Percentiles rank a stretch among this genome's conserved stretches.
phyloP scores from a whole-genome alignment of 1,140 invertebrate genomes.

The Melitaea cinxia region DNA sequence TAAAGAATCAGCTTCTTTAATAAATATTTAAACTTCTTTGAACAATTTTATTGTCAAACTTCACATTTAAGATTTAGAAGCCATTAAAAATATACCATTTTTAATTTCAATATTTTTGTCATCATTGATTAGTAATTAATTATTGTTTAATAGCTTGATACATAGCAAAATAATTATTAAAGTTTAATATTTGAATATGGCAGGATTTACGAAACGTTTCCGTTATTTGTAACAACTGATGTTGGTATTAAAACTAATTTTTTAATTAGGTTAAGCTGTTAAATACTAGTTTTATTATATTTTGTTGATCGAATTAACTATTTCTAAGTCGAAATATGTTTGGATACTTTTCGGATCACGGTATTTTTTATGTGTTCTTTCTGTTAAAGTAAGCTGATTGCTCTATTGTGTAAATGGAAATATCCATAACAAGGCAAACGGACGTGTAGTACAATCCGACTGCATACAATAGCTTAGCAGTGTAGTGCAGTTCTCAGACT shows the following conservation, averaged over 20 bases:
- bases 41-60: too few relatives aligned
- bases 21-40: too few relatives aligned
- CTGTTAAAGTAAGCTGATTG: slow-evolving; percentile 51
- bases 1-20: too few relatives aligned
- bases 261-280: background rate
- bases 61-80: too few relatives aligned
- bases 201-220: slow-evolving; percentile 25
- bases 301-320: too few relatives aligned
- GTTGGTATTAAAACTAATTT: slow-evolving; percentile 11
- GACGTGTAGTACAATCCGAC: slow-evolving; percentile 71
- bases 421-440: slow-evolving; percentile 72
- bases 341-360: background rate
- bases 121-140: background rate
- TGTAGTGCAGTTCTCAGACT: slow-evolving; percentile 71
- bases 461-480: slow-evolving; percentile 76
- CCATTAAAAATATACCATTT: too few relatives aligned
- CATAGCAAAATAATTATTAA: background rate
- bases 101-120: too few relatives aligned
- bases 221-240: slow-evolving; percentile 20
- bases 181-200: background rate
- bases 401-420: slow-evolving; percentile 75
- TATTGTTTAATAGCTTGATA: background rate
- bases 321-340: background rate
- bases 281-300: too few relatives aligned
- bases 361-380: slow-evolving; percentile 13